phyloP scores from a whole-genome alignment of 2,888 invertebrate species.

The Ferdinandea cuprea region DNA sequence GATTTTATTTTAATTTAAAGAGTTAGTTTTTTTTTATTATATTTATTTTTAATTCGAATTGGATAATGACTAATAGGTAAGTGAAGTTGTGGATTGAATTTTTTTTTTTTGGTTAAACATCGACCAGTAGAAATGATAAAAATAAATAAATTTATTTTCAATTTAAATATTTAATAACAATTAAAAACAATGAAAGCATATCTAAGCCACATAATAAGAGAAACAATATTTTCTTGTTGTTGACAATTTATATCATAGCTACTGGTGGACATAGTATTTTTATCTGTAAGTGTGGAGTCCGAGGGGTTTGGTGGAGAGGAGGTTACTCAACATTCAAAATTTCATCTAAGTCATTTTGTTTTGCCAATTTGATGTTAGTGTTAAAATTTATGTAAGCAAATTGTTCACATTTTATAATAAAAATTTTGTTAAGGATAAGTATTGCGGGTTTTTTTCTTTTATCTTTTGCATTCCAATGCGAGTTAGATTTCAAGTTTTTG shows the following conservation, averaged over 20 bases:
- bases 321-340: constrained; percentile 10
- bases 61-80: background rate
- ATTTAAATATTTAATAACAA: constrained; percentile 23
- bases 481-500: background rate
- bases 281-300: too few species aligned
- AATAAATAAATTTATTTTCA: background rate
- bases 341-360: background rate
- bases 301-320: background rate
- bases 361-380: constrained; percentile 59
- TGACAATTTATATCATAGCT: constrained; percentile 66
- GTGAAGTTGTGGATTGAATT: constrained; percentile 35
- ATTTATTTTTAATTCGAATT: constrained; percentile 35
- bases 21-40: too few species aligned
- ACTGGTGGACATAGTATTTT: constrained; percentile 64
- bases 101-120: constrained; percentile 55
- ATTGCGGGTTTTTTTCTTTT: too few species aligned
- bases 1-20: constrained; percentile 6
- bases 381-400: constrained; percentile 8
- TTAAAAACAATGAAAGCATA: constrained; percentile 42
- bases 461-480: too few species aligned
- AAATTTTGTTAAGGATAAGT: background rate
- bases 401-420: background rate
- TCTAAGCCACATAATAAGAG: constrained; percentile 32
- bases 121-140: constrained; percentile 72
- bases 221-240: too few species aligned